Evolutionary conservation across 35 echinoderm and acorn worm species (phyloP).

Genomic region (Ophiothrix spiculata): DNA sequence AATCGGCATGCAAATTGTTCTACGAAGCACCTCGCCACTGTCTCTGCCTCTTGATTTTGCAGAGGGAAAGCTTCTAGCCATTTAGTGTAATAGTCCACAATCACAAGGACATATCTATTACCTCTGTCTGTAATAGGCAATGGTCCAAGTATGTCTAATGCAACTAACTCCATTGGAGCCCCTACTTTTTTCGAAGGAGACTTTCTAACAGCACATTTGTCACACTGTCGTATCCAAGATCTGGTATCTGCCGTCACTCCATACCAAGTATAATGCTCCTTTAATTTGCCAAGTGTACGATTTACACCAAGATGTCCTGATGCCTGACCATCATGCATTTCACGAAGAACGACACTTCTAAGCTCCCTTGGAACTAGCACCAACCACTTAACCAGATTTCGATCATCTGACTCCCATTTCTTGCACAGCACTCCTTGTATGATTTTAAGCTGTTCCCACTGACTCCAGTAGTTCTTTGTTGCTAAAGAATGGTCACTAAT

Average conservation of each 20-base stretch:
- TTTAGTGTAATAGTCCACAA: slow-evolving; percentile 27
- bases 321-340: slow-evolving; percentile 27
- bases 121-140: slow-evolving; percentile 6
- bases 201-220: slow-evolving; percentile 45
- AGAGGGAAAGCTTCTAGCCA: slow-evolving; percentile 23
- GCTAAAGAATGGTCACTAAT: neutral
- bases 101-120: slow-evolving; percentile 15
- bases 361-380: slow-evolving; percentile 38
- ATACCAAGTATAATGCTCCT: slow-evolving; percentile 38
- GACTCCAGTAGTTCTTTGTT: neutral
- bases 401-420: slow-evolving; percentile 53
- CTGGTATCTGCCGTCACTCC: slow-evolving; percentile 27
- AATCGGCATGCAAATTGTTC: slow-evolving; percentile 33
- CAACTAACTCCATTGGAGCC: slow-evolving; percentile 5
- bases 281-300: slow-evolving; percentile 45
- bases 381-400: neutral
- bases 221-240: slow-evolving; percentile 41
- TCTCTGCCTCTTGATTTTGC: slow-evolving; percentile 26
- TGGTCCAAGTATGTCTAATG: slow-evolving; percentile 26
- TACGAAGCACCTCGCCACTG: slow-evolving; percentile 12
- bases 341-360: slow-evolving; percentile 25
- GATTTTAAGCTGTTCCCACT: slow-evolving; percentile 22
- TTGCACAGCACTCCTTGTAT: slow-evolving; percentile 22
- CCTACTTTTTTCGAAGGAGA: slow-evolving; percentile 38
- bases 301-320: slow-evolving; percentile 26